Evolutionary conservation across 2,888 invertebrate species (phyloP).

Genomic region (Chalcosyrphus nemorum): DNA sequence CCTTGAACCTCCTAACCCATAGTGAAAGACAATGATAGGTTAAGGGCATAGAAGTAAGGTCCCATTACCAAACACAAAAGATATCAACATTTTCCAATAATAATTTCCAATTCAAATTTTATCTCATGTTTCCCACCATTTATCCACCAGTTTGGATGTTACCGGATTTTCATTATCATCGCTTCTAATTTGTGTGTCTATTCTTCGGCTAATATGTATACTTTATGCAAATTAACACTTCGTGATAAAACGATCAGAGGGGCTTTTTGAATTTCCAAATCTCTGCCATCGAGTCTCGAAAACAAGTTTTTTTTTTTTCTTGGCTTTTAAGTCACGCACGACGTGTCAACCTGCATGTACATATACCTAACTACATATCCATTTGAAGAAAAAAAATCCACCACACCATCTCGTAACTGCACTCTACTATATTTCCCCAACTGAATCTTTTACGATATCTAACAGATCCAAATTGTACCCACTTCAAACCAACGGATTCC

Average conservation of each 20-base stretch:
- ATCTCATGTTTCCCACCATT: not conserved
- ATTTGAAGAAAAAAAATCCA: slow-evolving; percentile 10
- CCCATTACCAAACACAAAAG: not conserved
- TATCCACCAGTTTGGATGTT: not conserved
- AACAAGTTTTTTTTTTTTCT: slow-evolving; percentile 1
- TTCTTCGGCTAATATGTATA: not conserved
- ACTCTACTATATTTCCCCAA: slow-evolving; percentile 53
- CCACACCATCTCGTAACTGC: slow-evolving; percentile 26
- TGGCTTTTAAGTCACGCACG: not conserved
- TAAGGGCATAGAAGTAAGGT: not conserved
- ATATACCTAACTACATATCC: not conserved
- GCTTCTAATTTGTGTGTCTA: not conserved
- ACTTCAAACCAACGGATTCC: slow-evolving; percentile 14
- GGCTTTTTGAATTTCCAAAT: slow-evolving; percentile 8
- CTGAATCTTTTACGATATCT: not conserved
- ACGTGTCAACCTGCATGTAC: slow-evolving; percentile 20
- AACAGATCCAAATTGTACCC: not conserved
- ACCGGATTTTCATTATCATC: slow-evolving; percentile 9
- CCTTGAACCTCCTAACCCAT: not conserved
- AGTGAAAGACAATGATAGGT: not conserved
- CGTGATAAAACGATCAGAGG: slow-evolving; percentile 28
- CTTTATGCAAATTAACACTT: slow-evolving; percentile 40
- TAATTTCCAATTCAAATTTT: slow-evolving; percentile 36
- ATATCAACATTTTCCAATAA: slow-evolving; percentile 27
- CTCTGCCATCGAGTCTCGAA: slow-evolving; percentile 30